Conservation (phyloP, 2,113 vertebrate species). For the Oryctolagus cuniculus region mOryCun1.1 NC_091433.1:8646501-8647000, state of each 20-base stretch:
- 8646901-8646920: conserved; percentile 86
- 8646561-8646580: neutral
- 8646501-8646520: neutral
- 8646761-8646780: neutral
- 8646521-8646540: neutral
- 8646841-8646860: conserved; percentile 80
- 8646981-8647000: conserved; percentile 88
- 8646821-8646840: conserved; percentile 89
- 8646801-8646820: conserved; percentile 91
- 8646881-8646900: conserved; percentile 85
- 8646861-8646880: conserved; percentile 85
- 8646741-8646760: neutral
- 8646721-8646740: fast-evolving
- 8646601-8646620: neutral
- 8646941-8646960: conserved; percentile 91
- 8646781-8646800: conserved; percentile 93
- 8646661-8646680: conserved; percentile 25
- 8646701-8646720: conserved; percentile 1
- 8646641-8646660: neutral
- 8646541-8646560: neutral
- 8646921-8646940: conserved; percentile 87
- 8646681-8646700: neutral
- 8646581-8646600: neutral
- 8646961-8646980: conserved; percentile 87
- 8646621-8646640: neutral